A percentile compares a stretch with the other conserved stretches of the same genome.
Evolutionary conservation across 2,888 invertebrate genomes (phyloP).

Genomic region (Agriopis leucophaearia): DNA sequence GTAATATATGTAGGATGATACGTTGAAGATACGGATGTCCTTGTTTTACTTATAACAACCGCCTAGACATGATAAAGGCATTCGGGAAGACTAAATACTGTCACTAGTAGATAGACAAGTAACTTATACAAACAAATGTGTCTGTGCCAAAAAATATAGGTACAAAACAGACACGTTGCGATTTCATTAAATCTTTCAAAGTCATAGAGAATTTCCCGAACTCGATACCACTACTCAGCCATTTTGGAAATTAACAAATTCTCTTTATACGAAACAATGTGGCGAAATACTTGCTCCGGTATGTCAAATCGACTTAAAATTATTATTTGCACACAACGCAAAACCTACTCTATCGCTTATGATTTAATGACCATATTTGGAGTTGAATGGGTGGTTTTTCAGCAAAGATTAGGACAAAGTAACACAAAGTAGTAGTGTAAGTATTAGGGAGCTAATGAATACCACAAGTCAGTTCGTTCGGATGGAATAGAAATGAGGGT

Average conservation of each 20-base stretch:
- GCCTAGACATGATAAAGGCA: no score
- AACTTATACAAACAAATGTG: background rate
- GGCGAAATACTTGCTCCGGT: constrained; percentile 69
- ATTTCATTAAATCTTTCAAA: constrained; percentile 35
- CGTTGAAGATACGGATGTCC: no score
- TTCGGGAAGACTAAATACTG: no score
- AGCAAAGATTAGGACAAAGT: constrained; percentile 79
- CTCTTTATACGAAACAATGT: constrained; percentile 74
- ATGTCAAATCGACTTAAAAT: constrained; percentile 73
- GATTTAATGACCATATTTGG: constrained; percentile 49
- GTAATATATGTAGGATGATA: no score
- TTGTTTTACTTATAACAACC: no score
- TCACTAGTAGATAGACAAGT: no score
- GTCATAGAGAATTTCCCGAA: constrained; percentile 45
- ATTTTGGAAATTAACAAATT: constrained; percentile 73
- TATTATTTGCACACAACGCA: constrained; percentile 46
- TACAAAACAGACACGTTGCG: constrained; percentile 7
- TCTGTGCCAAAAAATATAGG: no score
- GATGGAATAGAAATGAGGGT: constrained; percentile 59
- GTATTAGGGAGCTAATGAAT: constrained; percentile 82
- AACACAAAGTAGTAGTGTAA: no score
- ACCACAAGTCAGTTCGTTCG: constrained; percentile 74
- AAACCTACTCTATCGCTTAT: constrained; percentile 45
- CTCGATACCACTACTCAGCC: constrained; percentile 57
- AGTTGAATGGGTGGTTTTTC: constrained; percentile 54